Base-by-base conservation (phyloP, 2,888 invertebrate genomes). In the Nomada lathburiana region DNA sequence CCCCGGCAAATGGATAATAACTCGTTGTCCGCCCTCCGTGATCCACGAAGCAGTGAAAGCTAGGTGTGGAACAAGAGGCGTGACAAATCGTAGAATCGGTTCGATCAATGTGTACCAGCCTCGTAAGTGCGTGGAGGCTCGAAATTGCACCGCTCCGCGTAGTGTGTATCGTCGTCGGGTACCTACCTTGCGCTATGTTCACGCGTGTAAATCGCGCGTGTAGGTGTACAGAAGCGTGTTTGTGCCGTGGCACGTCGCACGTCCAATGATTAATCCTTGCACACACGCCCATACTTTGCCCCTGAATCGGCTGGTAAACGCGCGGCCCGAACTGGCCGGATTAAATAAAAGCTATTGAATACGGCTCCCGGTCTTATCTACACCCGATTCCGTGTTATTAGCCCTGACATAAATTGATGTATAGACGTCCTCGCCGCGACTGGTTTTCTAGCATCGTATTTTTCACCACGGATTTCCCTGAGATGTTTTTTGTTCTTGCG, bases 61-160 rank as follows among this genome's bases (percentile, higher is more conserved):
- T 91, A 89, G 89, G 86, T 86, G 89, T 86, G 90, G 90, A 91
- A 90, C 87, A 90, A 90, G 89, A 89, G 91, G 90, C 91, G 90
- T 91, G 90, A 91, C 91, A 91, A 91, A 91, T 91, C 88, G 84
- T 59, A 85, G 87, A 91, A 91, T 91, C 90, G 86, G 91, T 90
- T 90, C 91, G 90, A 84, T 89, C 88, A 88, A 83, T 80, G 83
- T 83, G 87, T 83, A 87, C 79, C 64, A 71, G 79, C 73, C 47
- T 73, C 76, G 82, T 80, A 83, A 82, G 79, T 85, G 76, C 85
- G 83, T 75, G 74, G 69, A 75, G 76, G 72, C 78, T 72, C 79
- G 84, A 70, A 77, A 70, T 78, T 73, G 76, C 73, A 60, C 71
- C 65, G 64, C 64, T 75, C 7, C 7, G 0, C 36, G 36, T 0